Percentiles rank a stretch among this genome's conserved stretches.
Evolutionary conservation across 2,113 vertebrate genomes (phyloP).

Genomic region (Gulo gulo): DNA sequence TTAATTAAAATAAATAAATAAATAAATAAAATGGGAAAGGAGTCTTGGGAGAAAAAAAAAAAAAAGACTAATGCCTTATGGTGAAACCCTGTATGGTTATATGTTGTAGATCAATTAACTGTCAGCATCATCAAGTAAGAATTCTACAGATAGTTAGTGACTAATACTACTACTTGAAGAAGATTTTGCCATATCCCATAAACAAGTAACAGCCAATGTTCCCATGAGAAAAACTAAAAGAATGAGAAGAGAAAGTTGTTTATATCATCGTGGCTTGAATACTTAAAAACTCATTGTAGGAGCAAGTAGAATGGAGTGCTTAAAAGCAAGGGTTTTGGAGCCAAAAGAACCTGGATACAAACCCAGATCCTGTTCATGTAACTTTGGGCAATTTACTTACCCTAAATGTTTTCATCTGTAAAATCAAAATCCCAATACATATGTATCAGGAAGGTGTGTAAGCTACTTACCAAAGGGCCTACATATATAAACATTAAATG

Average conservation of each 20-base stretch:
- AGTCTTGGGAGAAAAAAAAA: not conserved
- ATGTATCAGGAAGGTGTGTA: not conserved
- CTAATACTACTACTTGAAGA: not conserved
- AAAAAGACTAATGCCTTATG: not conserved
- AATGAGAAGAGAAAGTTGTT: not conserved
- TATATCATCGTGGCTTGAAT: not conserved
- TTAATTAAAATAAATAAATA: too few relatives aligned
- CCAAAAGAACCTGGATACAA: not conserved
- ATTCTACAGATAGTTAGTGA: not conserved
- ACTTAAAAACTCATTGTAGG: not conserved
- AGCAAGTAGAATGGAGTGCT: not conserved
- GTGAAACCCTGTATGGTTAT: not conserved
- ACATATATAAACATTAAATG: not conserved
- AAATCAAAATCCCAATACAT: not conserved
- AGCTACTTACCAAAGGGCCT: not conserved
- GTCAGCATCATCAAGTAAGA: not conserved
- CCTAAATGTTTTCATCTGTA: not conserved
- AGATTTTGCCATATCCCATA: not conserved
- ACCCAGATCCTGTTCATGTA: not conserved
- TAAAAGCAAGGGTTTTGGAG: not conserved
- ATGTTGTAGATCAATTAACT: not conserved
- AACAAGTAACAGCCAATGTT: not conserved
- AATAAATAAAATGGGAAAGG: constrained; percentile 5
- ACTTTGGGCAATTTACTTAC: not conserved
- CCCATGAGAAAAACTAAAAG: not conserved